Evolutionary conservation across 1,140 invertebrate genomes (phyloP), one percentile per base, ranked within the genome.

Genomic region (Steinernema feltiae): DNA sequence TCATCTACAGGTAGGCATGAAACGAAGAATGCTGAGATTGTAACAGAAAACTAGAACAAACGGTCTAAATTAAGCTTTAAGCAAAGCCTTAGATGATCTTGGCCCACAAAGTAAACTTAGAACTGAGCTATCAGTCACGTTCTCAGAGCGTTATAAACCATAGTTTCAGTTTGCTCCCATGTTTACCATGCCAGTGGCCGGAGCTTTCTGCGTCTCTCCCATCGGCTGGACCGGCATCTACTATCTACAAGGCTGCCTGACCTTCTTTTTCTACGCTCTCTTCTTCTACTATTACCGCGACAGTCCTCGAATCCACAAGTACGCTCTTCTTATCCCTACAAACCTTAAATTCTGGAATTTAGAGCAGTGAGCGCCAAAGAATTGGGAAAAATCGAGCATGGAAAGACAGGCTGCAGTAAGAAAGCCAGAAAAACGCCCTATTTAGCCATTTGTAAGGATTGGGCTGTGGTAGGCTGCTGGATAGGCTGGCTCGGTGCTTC

Each of bases 1-100:
- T n/a, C 77, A 83, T 53, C 70, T 85, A 74, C 83, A 83, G 76
- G 81, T 82, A n/a, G 18, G 29, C 71, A n/a, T n/a, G n/a, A n/a
- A n/a, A n/a, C n/a, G n/a, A n/a, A n/a, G n/a, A n/a, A n/a, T n/a
- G n/a, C n/a, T n/a, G n/a, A n/a, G n/a, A n/a, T n/a, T n/a, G n/a
- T n/a, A n/a, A n/a, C n/a, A n/a, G n/a, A n/a, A n/a, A n/a, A n/a
- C n/a, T n/a, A n/a, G n/a, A n/a, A n/a, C n/a, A n/a, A n/a, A n/a
- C n/a, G n/a, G n/a, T n/a, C n/a, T n/a, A n/a, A n/a, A n/a, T n/a
- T n/a, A n/a, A n/a, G n/a, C n/a, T n/a, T n/a, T n/a, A n/a, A n/a
- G n/a, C n/a, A n/a, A n/a, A n/a, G n/a, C n/a, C n/a, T n/a, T n/a
- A n/a, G n/a, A n/a, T n/a, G n/a, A n/a, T n/a, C n/a, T n/a, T n/a